Evolutionary conservation across 2,113 vertebrate genomes (phyloP), one percentile per base, ranked within the genome.

Genomic region (Brienomyrus longianalis): DNA sequence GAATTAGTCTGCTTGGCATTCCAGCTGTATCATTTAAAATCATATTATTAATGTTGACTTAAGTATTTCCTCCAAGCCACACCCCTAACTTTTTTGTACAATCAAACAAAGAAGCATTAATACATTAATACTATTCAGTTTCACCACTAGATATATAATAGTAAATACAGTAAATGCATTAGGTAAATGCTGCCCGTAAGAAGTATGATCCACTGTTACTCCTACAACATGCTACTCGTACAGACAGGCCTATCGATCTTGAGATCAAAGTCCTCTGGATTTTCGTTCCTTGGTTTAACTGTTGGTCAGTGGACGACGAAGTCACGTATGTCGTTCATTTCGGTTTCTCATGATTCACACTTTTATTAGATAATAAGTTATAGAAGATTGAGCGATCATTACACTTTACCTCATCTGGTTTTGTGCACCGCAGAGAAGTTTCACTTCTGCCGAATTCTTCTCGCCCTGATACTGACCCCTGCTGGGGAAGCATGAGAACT

Each of bases 381-480:
- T 43, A 13, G 74, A 80, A 80, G 31, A 43, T 80, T 80, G 0
- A 43, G 11, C 17, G 2, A 35, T 39, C 43, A 17, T 8, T 43
- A 80, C 4, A 19, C 31, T 80, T 80, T 80, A 21, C 74, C 35
- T 80, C 35, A 35, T 43, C 17, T 48, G 27, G 35, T 39, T 17
- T 15, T 39, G 23, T 62, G 43, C 54, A 50, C 43, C 31, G 39
- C 19, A 3, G 7, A 8, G 10, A 19, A 21, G 50, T 27, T 92
- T 92, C 92, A 51, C 88, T 91, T 90, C 21, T 8, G 59, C 93
- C 88, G 90, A 23, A 89, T 89, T 10, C 85, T n/a, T 51, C 39
- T 51, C 84, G 10, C 23, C n/a, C 62, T 70, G 93, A 90, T 95
- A 50, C 90, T 91, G 93, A 90, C 95, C 48, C 90, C 94, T 89